phyloP scores from a whole-genome alignment of 2,113 vertebrate genomes.

The Vulpes vulpes region DNA sequence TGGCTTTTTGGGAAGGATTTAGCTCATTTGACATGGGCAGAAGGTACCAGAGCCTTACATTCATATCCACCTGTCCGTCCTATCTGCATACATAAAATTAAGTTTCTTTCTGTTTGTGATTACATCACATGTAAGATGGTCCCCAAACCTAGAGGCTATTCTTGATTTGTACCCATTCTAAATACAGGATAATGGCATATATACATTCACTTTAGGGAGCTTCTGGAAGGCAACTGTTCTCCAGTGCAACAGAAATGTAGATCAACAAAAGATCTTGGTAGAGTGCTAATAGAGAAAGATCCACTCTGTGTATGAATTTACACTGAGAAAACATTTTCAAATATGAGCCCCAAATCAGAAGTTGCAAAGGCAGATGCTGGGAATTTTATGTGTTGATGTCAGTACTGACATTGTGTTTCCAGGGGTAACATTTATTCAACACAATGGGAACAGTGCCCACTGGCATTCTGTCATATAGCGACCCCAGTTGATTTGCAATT shows the following conservation, averaged over 20 bases:
- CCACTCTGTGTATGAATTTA: not conserved
- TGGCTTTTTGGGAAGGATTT: constrained; percentile 80
- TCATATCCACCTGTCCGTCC: constrained; percentile 38
- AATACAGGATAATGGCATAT: not conserved
- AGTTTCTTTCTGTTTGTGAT: not conserved
- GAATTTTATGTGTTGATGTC: not conserved
- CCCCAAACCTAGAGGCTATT: not conserved
- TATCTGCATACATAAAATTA: not conserved
- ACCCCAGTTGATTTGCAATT: not conserved
- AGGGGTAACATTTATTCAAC: not conserved
- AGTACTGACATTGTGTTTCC: not conserved
- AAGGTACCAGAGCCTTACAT: not conserved
- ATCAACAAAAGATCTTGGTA: not conserved
- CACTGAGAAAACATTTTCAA: not conserved
- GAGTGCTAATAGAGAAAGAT: not conserved
- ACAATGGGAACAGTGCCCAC: not conserved
- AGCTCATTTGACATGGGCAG: constrained; percentile 77
- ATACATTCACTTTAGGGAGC: not conserved
- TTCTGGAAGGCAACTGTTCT: constrained; percentile 22
- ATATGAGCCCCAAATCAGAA: not conserved
- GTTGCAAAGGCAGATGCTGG: not conserved
- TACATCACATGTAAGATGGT: not conserved
- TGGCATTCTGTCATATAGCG: not conserved
- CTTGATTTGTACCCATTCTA: not conserved
- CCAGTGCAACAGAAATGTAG: not conserved